Conservation (phyloP, 2,113 vertebrate species). For the Pristiophorus japonicus region DNA sequence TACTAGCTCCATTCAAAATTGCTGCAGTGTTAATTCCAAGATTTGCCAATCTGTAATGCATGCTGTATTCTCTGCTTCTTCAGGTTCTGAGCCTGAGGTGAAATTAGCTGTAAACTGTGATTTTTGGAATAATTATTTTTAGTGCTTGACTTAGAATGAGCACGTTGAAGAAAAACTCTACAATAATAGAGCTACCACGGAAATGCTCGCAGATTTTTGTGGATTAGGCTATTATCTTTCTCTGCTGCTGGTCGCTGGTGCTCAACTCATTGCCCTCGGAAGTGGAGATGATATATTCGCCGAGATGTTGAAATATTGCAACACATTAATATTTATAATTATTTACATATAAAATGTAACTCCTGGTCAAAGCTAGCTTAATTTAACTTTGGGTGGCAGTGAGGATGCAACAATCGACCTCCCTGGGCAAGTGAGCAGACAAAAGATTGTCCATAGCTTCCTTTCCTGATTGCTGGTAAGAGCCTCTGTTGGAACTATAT, state of each 20-base stretch:
- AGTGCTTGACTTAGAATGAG: background rate
- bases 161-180: background rate
- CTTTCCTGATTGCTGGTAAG: background rate
- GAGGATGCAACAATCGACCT: background rate
- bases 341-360: background rate
- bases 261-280: background rate
- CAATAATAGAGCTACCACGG: background rate
- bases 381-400: background rate
- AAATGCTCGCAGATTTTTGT: background rate
- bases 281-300: background rate
- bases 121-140: slow-evolving; percentile 26
- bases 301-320: background rate
- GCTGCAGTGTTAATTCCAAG: background rate
- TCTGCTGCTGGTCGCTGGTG: background rate
- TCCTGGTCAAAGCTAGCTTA: background rate
- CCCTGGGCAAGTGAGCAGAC: background rate
- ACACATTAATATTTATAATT: background rate
- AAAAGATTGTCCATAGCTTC: background rate
- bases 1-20: slow-evolving; percentile 10
- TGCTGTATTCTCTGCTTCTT: background rate
- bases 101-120: slow-evolving; percentile 4
- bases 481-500: background rate
- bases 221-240: background rate
- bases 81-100: background rate
- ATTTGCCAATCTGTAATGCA: too few species aligned